These are phyloP conservation scores for Cheilosia vulpina DNA, from an alignment of 2,888 invertebrate genomes.

Conservation along the genomic window DNA sequence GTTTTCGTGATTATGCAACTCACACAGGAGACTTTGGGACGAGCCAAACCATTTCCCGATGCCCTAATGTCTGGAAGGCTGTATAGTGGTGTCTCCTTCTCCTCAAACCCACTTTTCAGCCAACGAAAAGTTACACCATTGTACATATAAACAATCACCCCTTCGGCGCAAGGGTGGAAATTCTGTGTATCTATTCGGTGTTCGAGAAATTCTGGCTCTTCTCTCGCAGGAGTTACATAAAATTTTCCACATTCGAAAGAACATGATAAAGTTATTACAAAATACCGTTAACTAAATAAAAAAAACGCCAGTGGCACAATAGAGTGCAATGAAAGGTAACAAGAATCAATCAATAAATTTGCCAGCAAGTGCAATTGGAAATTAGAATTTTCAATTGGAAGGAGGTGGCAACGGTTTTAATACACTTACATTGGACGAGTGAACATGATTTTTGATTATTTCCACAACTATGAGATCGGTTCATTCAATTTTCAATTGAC, in stretches of 20 bases:
- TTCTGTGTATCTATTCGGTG: slow-evolving; percentile 64
- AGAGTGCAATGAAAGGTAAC: slow-evolving; percentile 5
- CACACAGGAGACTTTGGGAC: slow-evolving; percentile 18
- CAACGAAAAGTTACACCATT: slow-evolving; percentile 1
- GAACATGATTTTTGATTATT: slow-evolving; percentile 78
- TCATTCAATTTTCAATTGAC: slow-evolving; percentile 55
- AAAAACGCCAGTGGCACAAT: slow-evolving; percentile 2
- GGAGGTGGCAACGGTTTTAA: neutral
- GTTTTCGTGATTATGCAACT: slow-evolving; percentile 62
- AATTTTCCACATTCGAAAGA: slow-evolving; percentile 26
- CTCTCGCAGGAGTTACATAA: slow-evolving; percentile 53
- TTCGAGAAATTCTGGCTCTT: slow-evolving; percentile 23
- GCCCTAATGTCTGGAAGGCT: slow-evolving; percentile 55
- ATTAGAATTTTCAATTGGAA: slow-evolving; percentile 11
- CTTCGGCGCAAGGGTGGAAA: slow-evolving; percentile 60
- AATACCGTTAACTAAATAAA: slow-evolving; percentile 2
- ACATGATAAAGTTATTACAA: slow-evolving; percentile 4
- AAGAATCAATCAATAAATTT: slow-evolving; percentile 61
- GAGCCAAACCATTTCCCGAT: slow-evolving; percentile 17
- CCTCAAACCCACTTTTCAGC: neutral
- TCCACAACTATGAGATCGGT: slow-evolving; percentile 59
- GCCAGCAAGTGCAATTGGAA: neutral
- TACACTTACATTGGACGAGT: slow-evolving; percentile 81
- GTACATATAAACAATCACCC: slow-evolving; percentile 8
- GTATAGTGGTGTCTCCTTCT: slow-evolving; percentile 3